A percentile compares a stretch with the other conserved stretches of the same genome.
Conservation (phyloP, 2,113 vertebrate genomes). For the Psophia crepitans region DNA sequence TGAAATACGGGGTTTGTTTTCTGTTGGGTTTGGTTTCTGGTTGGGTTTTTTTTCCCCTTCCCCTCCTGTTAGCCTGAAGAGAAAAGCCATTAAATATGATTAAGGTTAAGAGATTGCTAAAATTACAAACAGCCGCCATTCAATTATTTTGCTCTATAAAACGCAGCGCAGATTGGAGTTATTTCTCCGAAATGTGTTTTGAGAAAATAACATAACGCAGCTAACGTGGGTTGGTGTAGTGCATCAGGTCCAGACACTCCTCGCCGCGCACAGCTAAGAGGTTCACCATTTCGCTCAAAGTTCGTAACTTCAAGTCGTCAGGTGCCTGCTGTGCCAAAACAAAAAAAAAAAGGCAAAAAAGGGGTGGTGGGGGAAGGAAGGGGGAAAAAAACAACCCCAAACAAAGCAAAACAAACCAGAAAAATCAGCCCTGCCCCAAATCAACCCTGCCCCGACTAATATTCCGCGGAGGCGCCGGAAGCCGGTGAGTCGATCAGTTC, state of each 20-base stretch:
- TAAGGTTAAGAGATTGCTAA: slow-evolving; percentile 87
- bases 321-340: slow-evolving; percentile 48
- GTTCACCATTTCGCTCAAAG: slow-evolving; percentile 77
- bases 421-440: slow-evolving; percentile 56
- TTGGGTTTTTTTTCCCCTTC: slow-evolving; percentile 8
- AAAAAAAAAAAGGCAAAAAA: too few species aligned
- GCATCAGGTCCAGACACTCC: slow-evolving; percentile 77
- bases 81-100: slow-evolving; percentile 87
- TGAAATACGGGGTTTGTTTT: slow-evolving; percentile 61
- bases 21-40: too few species aligned
- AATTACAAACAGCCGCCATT: slow-evolving; percentile 85
- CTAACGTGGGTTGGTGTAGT: slow-evolving; percentile 80
- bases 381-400: too few species aligned
- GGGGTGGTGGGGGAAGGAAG: neutral
- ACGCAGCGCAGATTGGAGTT: slow-evolving; percentile 80
- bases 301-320: slow-evolving; percentile 67
- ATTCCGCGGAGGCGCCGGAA: slow-evolving; percentile 43
- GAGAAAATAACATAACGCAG: slow-evolving; percentile 81
- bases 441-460: slow-evolving; percentile 59
- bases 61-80: slow-evolving; percentile 81
- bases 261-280: slow-evolving; percentile 75
- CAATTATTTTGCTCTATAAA: slow-evolving; percentile 85
- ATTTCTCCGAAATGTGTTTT: slow-evolving; percentile 83
- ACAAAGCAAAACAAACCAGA: neutral
- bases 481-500: slow-evolving; percentile 67